These are phyloP conservation scores for Syngnathus floridae DNA, from an alignment of 2,113 vertebrate species.

Conservation along the genomic window DNA sequence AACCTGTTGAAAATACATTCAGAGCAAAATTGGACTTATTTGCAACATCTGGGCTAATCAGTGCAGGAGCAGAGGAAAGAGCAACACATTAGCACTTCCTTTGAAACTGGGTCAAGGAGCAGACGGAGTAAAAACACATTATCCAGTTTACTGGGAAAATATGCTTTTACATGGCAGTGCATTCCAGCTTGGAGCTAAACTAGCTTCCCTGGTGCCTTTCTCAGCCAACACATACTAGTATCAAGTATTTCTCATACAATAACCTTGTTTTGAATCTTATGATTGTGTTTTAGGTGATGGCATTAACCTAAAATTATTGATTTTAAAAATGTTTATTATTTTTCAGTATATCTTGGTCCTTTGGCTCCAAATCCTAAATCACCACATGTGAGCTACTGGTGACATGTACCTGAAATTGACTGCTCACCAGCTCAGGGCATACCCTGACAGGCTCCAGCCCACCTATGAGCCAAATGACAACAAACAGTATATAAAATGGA, in stretches of 20 bases:
- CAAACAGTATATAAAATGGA: background rate
- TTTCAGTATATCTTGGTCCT: background rate
- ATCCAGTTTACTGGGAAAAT: constrained; percentile 35
- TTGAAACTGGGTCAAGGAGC: constrained; percentile 33
- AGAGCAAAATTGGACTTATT: constrained; percentile 19
- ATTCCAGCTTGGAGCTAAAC: constrained; percentile 54
- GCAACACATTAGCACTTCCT: constrained; percentile 38
- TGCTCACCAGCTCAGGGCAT: background rate
- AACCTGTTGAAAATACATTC: constrained; percentile 26
- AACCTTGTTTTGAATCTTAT: background rate
- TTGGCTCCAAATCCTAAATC: background rate
- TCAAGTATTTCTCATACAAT: background rate
- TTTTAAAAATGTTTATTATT: background rate
- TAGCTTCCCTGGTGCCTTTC: constrained; percentile 5
- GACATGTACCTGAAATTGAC: background rate
- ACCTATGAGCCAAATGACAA: background rate
- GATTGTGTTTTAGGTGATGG: background rate
- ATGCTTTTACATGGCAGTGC: constrained; percentile 40
- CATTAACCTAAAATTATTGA: too few species aligned
- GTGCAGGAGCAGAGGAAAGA: constrained; percentile 12
- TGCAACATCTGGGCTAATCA: constrained; percentile 36
- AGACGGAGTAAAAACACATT: constrained; percentile 31
- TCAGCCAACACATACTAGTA: background rate
- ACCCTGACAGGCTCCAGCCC: background rate
- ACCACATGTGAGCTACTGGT: background rate